Evolutionary conservation across 2,888 invertebrate species (phyloP).

Genomic region (Sinohyriopsis cumingii): DNA sequence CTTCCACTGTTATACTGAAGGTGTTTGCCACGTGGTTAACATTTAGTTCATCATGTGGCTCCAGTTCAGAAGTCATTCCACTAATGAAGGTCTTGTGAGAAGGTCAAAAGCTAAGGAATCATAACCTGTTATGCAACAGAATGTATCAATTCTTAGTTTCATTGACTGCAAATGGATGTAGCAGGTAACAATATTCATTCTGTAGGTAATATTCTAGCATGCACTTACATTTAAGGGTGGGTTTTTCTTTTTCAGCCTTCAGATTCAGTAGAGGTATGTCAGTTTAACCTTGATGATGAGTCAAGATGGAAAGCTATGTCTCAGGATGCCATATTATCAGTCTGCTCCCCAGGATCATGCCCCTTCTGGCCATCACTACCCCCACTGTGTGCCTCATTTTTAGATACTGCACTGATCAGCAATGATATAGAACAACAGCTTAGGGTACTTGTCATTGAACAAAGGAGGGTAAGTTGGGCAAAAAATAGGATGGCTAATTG

Average conservation of each 20-base stretch:
- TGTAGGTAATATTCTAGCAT: no score
- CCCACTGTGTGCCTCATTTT: slow-evolving; percentile 56
- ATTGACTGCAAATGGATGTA: no score
- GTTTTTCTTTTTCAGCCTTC: slow-evolving; percentile 55
- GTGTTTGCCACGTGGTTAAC: no score
- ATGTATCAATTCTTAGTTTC: no score
- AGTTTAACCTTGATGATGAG: slow-evolving; percentile 67
- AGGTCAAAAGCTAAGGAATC: no score
- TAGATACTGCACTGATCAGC: slow-evolving; percentile 63
- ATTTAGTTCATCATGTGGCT: no score
- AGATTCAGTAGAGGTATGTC: slow-evolving; percentile 68
- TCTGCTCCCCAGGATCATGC: slow-evolving; percentile 55
- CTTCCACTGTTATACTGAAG: no score
- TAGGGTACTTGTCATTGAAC: slow-evolving; percentile 62
- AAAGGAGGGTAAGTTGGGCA: slow-evolving; percentile 58
- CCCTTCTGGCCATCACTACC: slow-evolving; percentile 64
- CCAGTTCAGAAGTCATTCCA: no score
- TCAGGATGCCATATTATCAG: slow-evolving; percentile 67
- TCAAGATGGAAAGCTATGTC: slow-evolving; percentile 72
- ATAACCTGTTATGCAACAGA: no score
- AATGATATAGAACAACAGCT: slow-evolving; percentile 71
- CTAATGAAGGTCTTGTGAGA: no score
- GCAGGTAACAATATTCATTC: no score
- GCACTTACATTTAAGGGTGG: not conserved
- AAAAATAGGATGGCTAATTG: not conserved